Conservation (phyloP, 2,113 vertebrate species). For the Caranx ignobilis region DNA sequence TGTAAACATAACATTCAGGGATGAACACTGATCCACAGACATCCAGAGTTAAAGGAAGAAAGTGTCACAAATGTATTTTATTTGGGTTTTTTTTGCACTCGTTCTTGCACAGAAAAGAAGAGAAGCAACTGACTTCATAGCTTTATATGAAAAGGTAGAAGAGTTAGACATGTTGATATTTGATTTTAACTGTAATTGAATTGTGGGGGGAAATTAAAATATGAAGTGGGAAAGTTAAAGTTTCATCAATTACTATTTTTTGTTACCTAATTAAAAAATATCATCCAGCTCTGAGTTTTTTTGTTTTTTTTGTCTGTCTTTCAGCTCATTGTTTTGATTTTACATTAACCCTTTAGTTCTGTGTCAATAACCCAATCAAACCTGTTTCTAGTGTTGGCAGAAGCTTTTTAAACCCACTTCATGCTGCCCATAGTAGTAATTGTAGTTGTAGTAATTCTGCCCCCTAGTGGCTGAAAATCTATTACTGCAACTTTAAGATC, state of each 20-base stretch:
- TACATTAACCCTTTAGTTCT: not conserved
- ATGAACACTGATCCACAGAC: not conserved
- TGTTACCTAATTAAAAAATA: not conserved
- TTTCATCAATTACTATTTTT: not conserved
- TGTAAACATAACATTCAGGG: not conserved
- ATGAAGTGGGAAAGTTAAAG: not conserved
- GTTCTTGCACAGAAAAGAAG: not conserved
- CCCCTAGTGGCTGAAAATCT: not conserved
- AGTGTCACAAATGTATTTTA: conserved; percentile 23
- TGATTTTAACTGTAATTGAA: not conserved
- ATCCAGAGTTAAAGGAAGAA: not conserved
- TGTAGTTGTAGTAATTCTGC: conserved; percentile 3
- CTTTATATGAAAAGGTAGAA: not conserved
- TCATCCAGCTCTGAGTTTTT: not conserved
- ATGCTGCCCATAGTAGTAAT: too few relatives aligned
- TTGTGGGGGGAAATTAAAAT: not conserved
- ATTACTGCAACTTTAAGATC: conserved; percentile 2
- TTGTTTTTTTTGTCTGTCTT: not conserved
- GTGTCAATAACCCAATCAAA: too few relatives aligned
- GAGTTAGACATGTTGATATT: not conserved
- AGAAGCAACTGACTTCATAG: not conserved
- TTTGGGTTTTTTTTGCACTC: conserved; percentile 36
- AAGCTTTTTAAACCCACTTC: too few relatives aligned
- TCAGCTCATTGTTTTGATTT: not conserved
- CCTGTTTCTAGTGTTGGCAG: too few relatives aligned